Evolutionary conservation across 2,113 vertebrate species (phyloP).

Genomic region (Sinocyclocheilus anshuiensis): DNA sequence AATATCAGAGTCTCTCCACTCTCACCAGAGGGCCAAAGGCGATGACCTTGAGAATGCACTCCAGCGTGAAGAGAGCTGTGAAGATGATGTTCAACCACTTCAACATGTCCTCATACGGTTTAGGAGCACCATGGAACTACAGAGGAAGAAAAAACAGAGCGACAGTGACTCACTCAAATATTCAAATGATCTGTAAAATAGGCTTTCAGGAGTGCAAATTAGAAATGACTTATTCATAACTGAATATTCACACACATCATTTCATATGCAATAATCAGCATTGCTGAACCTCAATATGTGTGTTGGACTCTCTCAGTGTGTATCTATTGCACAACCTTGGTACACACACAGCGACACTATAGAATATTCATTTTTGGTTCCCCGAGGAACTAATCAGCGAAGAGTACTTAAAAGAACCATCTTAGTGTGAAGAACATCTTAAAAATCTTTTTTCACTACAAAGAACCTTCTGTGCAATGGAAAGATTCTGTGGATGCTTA

Average conservation of each 20-base stretch:
- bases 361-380: no score
- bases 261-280: not conserved
- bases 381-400: no score
- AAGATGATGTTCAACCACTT: constrained; percentile 95
- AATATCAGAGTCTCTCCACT: not conserved
- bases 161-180: not conserved
- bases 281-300: not conserved
- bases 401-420: no score
- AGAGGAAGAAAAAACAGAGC: constrained; percentile 12
- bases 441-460: no score
- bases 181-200: not conserved
- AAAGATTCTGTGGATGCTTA: no score
- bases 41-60: constrained; percentile 95
- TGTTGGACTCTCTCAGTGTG: no score
- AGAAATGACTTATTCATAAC: constrained; percentile 11
- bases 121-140: constrained; percentile 90
- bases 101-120: constrained; percentile 89
- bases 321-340: no score
- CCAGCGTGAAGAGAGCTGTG: constrained; percentile 95
- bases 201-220: not conserved
- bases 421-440: no score
- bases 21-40: constrained; percentile 95
- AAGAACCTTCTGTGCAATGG: no score
- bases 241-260: not conserved
- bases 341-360: no score